Evolutionary conservation across 1,140 invertebrate species (phyloP).

Genomic region (Eulimnadia texana): DNA sequence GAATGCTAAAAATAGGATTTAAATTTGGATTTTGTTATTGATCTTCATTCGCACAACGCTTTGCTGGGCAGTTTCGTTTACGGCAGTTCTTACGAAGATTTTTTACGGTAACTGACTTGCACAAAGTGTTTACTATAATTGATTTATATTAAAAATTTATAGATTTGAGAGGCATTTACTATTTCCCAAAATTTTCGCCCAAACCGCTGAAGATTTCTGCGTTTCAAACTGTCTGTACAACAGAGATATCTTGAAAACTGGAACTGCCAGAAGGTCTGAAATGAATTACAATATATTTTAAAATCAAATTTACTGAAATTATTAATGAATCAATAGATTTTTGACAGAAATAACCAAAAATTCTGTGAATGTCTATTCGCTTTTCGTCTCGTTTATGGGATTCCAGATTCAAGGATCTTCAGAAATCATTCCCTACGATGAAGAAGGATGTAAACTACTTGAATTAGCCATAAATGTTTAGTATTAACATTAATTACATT

Average conservation of each 20-base stretch:
- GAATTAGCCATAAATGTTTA: not conserved
- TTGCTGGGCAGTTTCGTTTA: constrained; percentile 87
- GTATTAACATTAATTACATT: not conserved
- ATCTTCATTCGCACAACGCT: constrained; percentile 85
- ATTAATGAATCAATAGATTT: constrained; percentile 10
- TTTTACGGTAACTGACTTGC: constrained; percentile 75
- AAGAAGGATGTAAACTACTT: constrained; percentile 15
- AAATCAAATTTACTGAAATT: not conserved
- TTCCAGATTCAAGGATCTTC: constrained; percentile 1
- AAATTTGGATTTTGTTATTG: constrained; percentile 72
- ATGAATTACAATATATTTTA: not conserved
- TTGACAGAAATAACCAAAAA: constrained; percentile 8
- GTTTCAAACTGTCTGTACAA: constrained; percentile 74
- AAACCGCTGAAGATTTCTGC: constrained; percentile 69
- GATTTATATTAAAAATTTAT: too few relatives aligned
- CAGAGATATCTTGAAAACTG: constrained; percentile 64
- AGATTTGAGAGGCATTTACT: constrained; percentile 72
- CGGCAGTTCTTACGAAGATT: constrained; percentile 90
- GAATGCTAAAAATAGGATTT: not conserved
- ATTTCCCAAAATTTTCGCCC: constrained; percentile 74
- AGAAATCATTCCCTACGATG: constrained; percentile 13
- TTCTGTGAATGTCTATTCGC: constrained; percentile 11
- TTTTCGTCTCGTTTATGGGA: constrained; percentile 9
- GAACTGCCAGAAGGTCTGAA: constrained; percentile 75
- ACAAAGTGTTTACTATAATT: too few relatives aligned